Evolutionary conservation across 2,888 invertebrate species (phyloP), one percentile per base, ranked within the genome.

Genomic region (Pyrochroa serraticornis): DNA sequence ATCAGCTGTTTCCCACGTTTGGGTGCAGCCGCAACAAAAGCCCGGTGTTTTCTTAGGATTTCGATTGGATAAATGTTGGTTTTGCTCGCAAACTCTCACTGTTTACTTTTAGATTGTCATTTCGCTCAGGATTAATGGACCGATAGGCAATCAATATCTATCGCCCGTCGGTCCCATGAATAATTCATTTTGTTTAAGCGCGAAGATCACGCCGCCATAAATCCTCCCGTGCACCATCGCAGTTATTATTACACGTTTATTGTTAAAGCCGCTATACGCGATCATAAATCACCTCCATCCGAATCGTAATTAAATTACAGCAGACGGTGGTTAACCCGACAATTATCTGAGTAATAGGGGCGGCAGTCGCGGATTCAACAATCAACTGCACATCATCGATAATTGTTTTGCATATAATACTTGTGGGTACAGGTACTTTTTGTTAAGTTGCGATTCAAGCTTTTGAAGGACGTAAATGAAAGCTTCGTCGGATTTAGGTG

Each of bases 1-100:
- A 43, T 43, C 31, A 32, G 31, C 12, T 50, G 41, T 58, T 62
- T 62, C 62, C 56, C 62, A 58, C 60, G 63, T 42, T 46, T 60
- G 39, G 60, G 63, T 51, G 60, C 63, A 60, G 63, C 53, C 42
- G 42, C 42, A 42, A 43, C 43, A 54, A 54, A 49, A 50, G 46
- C 44, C 48, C 52, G 59, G 55, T 52, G 49, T 63, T 60, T 42
- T 42, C 43, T 57, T 52, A 57, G 58, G 46, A 37, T 53, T 53
- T 48, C 39, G 10, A 8, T 10, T 12, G 3, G 38, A 22, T 14
- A 39, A 39, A 39, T 39, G n/a, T 37, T 37, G 10, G 13, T 37
- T 37, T 22, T 22, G 22, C 22, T 22, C 22, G 22, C 22, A 22
- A 22, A 22, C 22, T 39, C 39, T 22, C 32, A 9, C 14, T 39